Conservation (phyloP, 2,888 invertebrate species). For the Sphaerophoria taeniata region DNA sequence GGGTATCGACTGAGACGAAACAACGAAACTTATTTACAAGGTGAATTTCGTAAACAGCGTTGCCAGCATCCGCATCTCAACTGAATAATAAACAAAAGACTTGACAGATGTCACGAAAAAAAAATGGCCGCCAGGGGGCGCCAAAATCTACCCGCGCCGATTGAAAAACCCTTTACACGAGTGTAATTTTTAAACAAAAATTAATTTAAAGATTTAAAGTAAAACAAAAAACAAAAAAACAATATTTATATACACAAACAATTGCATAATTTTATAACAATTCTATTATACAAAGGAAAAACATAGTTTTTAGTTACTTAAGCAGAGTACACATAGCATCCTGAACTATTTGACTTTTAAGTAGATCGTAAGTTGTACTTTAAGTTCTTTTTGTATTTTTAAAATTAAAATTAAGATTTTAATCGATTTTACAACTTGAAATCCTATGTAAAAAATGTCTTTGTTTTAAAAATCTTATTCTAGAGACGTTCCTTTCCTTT, state of each 20-base stretch:
- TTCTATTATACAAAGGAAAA: slow-evolving; percentile 28
- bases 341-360: slow-evolving; percentile 66
- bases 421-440: background rate
- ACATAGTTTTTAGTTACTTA: slow-evolving; percentile 59
- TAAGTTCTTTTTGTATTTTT: background rate
- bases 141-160: slow-evolving; percentile 33
- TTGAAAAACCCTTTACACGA: slow-evolving; percentile 18
- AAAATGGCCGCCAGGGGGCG: no score
- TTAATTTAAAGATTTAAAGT: slow-evolving; percentile 55
- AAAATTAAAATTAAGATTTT: background rate
- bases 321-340: slow-evolving; percentile 68
- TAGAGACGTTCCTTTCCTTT: background rate
- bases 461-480: background rate
- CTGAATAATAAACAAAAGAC: no score
- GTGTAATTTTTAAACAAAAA: slow-evolving; percentile 42
- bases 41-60: no score
- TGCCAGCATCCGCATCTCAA: no score
- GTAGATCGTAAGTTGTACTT: slow-evolving; percentile 52
- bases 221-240: slow-evolving; percentile 44
- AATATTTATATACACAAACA: slow-evolving; percentile 63
- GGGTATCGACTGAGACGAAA: no score
- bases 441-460: background rate
- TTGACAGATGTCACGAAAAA: no score
- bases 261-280: slow-evolving; percentile 48
- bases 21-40: no score